Conservation (phyloP, 2,888 invertebrate genomes). For the Hypena proboscidalis region DNA sequence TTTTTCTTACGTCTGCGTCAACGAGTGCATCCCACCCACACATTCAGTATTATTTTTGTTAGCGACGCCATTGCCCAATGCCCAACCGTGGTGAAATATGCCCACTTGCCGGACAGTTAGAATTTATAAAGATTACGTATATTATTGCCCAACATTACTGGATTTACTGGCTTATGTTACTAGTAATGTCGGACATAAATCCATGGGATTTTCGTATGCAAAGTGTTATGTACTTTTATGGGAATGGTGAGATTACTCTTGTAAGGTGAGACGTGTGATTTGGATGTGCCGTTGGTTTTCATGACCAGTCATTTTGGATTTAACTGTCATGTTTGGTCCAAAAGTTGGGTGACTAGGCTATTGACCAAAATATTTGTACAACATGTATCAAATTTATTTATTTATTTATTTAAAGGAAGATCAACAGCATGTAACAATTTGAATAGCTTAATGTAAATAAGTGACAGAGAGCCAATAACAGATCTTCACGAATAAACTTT, state of each 20-base stretch:
- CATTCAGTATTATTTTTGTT: conserved; percentile 69
- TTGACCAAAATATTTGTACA: too few species aligned
- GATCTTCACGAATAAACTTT: too few species aligned
- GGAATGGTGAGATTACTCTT: conserved; percentile 4
- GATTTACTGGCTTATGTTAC: conserved; percentile 31
- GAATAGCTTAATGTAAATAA: too few species aligned
- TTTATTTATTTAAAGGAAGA: too few species aligned
- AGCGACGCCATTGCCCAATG: conserved; percentile 71
- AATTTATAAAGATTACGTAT: conserved; percentile 43
- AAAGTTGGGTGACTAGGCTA: too few species aligned
- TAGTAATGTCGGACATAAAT: conserved; percentile 37
- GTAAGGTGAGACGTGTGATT: conserved; percentile 3
- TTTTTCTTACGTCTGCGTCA: conserved; percentile 23
- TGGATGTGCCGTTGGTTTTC: conserved; percentile 2
- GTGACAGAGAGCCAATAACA: too few species aligned
- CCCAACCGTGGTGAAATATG: conserved; percentile 70
- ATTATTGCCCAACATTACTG: conserved; percentile 15
- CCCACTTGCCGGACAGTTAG: conserved; percentile 34
- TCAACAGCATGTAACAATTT: too few species aligned
- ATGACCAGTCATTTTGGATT: neutral
- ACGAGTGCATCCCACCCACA: conserved; percentile 75
- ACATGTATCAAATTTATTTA: too few species aligned
- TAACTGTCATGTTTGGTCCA: too few species aligned
- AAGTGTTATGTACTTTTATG: conserved; percentile 15
- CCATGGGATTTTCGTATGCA: conserved; percentile 30